Evolutionary conservation across 1,140 invertebrate species (phyloP), one percentile per base, ranked within the genome.

Genomic region (Dendroctonus ponderosae): DNA sequence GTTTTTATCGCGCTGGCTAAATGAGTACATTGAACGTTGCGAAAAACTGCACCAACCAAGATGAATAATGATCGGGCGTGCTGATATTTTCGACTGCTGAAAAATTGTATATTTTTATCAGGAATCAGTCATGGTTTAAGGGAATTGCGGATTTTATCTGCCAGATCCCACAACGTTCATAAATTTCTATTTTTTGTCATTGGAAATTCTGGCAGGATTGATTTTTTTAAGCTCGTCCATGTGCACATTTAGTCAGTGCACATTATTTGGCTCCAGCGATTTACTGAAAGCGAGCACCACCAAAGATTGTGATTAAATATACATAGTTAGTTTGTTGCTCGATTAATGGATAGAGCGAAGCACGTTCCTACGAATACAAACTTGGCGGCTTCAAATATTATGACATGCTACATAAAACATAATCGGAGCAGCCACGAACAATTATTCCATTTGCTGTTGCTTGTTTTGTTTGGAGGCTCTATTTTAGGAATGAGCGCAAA

Each of bases 1-100:
- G 66, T 67, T 67, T 67, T 67, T 67, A 67, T 67, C 66, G 66
- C 65, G 8, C 14, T 41, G 49, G 59, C 66, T 67, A 67, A 67
- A 67, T 67, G 66, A 67, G 66, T 67, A 67, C 58, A 67, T 67
- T 67, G 58, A 62, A 61, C 66, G 66, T 44, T 61, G 26, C 40
- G 5, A 62, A 62, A 67, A 67, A 54, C 50, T 62, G 52, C 66
- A 57, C 58, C 42, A 37, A 48, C 39, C 41, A 56, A 61, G 59
- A 67, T 67, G 59, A 67, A 61, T 67, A 67, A 67, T 67, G 66
- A 67, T 67, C 48, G 39, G 8, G 44, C 12, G 43, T 49, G 43
- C 42, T 67, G 66, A 67, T 67, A 67, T 62, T 54, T 62, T 56
- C 38, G 59, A 62, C 50, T 67, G 58, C 12, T 62, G 66, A 67